Evolutionary conservation across 2,888 invertebrate species (phyloP), one percentile per base, ranked within the genome.

Genomic region (Caenorhabditis macrosperma): DNA sequence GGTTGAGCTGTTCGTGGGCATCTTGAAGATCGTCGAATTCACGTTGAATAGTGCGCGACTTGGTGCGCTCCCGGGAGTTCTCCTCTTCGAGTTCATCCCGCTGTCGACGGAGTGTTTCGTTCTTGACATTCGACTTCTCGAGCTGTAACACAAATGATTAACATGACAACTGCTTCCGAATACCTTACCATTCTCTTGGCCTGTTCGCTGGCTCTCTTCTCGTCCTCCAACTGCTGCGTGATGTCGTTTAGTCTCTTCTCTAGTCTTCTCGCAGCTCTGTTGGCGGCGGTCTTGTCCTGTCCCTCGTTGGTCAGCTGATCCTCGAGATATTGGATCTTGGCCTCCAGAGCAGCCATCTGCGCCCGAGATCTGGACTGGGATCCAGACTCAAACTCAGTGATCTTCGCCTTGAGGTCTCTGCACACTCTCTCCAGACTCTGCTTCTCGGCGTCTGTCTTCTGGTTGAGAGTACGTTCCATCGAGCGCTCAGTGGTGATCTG

Each of bases 41-140:
- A 77, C 98, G 94, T 92, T 97, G 96, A 83, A 95, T 95, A 93
- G 97, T 98, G 78, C 99, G 93, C 92, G 96, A 95, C 92, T 95
- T 95, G 50, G 95, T 95, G 92, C 96, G 96, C 92, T 97, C 95
- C 89, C 96, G 94, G 85, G 96, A 95, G 66, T 96, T 94, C 91
- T 99, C 98, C 91, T 99, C 99, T 91, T 99, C 99, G 7, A 95
- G 94, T 91, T 99, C 98, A 91, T 99, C 98, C 89, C 98, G 92
- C 91, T 97, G 96, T 66, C 97, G 94, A 92, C 99, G 98, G 87
- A 97, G 92, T 17, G 77, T 82, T 24, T 87, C 81, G 17, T 80
- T 66, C 12, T 86, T 84, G 28, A 82, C 68, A 66, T 88, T 89
- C 22, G 85, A 81, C 44, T 87, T 85, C 44, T 90, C 90, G 7